A percentile compares a stretch with the other conserved stretches of the same genome.
Conservation (phyloP, 2,113 vertebrate genomes). For the Pseudorhombus dupliciocellatus region DNA sequence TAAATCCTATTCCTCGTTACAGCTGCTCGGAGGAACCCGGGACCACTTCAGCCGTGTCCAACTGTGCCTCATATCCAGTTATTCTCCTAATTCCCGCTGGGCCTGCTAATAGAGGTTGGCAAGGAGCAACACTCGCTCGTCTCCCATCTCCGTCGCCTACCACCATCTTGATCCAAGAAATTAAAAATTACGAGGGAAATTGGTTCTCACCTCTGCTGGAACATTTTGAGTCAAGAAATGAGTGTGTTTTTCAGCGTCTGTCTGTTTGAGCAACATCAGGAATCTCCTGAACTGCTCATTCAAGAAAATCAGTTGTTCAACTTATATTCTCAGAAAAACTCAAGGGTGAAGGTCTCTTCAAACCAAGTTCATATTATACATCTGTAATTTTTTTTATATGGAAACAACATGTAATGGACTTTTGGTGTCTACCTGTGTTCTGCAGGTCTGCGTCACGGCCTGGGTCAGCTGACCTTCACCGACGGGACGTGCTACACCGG, state of each 20-base stretch:
- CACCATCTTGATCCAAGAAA: conserved; percentile 11
- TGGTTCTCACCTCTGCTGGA: conserved; percentile 34
- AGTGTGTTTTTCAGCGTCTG: neutral
- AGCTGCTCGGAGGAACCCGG: conserved; percentile 11
- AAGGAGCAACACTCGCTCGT: conserved; percentile 1
- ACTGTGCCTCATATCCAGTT: conserved; percentile 29
- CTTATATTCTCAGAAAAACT: too few species aligned
- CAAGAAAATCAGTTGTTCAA: too few species aligned
- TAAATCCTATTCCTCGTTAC: conserved; percentile 54
- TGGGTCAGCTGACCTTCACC: conserved; percentile 93
- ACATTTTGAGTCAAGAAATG: conserved; percentile 22
- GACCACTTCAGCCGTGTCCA: conserved; percentile 28
- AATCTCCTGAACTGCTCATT: neutral
- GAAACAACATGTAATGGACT: too few species aligned
- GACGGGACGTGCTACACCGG: conserved; percentile 92
- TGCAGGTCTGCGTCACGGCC: conserved; percentile 92
- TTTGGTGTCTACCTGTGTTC: neutral
- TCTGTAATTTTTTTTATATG: too few species aligned
- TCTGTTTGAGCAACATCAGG: neutral
- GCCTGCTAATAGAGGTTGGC: conserved; percentile 30
- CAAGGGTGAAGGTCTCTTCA: too few species aligned
- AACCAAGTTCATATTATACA: too few species aligned
- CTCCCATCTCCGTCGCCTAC: neutral
- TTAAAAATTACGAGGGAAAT: conserved; percentile 21
- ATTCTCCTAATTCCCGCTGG: conserved; percentile 33